Conservation (phyloP, 2,888 invertebrate genomes). For the Spodoptera picta region DNA sequence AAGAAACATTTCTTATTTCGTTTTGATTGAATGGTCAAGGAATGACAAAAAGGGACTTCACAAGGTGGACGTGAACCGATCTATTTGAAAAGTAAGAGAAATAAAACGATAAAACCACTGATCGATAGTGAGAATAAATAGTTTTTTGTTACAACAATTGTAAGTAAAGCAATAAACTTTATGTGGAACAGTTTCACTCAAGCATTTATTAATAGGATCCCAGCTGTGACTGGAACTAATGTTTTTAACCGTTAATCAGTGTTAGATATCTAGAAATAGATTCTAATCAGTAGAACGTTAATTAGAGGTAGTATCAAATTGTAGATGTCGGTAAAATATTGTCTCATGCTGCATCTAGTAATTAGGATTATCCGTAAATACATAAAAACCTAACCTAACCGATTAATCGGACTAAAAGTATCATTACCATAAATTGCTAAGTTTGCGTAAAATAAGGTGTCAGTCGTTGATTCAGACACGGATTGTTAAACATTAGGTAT, state of each 20-base stretch:
- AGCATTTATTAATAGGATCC: conserved; percentile 21
- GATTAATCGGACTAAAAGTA: too few species aligned
- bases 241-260: neutral
- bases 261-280: neutral
- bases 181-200: conserved; percentile 56
- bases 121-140: conserved; percentile 58
- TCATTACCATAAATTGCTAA: conserved; percentile 18
- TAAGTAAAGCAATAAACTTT: conserved; percentile 58
- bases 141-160: conserved; percentile 56
- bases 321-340: too few species aligned
- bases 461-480: conserved; percentile 45
- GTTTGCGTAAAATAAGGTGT: conserved; percentile 26
- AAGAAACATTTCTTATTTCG: conserved; percentile 70
- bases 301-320: too few species aligned
- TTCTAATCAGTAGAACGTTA: too few species aligned
- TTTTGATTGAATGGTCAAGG: conserved; percentile 71
- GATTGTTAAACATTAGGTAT: conserved; percentile 40
- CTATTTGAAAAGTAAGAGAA: conserved; percentile 67
- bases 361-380: too few species aligned
- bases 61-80: conserved; percentile 69
- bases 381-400: too few species aligned
- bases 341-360: too few species aligned
- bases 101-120: conserved; percentile 59
- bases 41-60: conserved; percentile 74
- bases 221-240: conserved; percentile 4